phyloP scores from a whole-genome alignment of 1,140 invertebrate species.

The Schlechtendalia chinensis region DNA sequence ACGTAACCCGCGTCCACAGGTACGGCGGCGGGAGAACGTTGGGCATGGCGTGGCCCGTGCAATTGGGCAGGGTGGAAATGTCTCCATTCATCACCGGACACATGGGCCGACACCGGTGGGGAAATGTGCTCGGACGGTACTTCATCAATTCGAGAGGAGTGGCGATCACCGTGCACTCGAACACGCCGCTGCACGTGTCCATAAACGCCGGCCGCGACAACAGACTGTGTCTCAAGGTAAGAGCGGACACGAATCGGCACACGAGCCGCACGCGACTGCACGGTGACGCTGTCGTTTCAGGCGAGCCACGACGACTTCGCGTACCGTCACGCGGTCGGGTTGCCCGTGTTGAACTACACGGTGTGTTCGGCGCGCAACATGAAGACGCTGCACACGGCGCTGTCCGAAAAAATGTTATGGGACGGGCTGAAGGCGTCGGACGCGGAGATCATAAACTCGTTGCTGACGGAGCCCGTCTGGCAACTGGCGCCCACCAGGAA shows the following conservation, averaged over 20 bases:
- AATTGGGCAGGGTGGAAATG: conserved; percentile 68
- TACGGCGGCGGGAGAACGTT: conserved; percentile 78
- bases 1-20: conserved; percentile 63
- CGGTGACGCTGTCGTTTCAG: conserved; percentile 52
- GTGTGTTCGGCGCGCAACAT: conserved; percentile 79
- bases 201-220: conserved; percentile 63
- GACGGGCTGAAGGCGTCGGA: conserved; percentile 75
- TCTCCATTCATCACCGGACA: conserved; percentile 81
- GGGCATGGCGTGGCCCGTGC: conserved; percentile 76
- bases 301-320: conserved; percentile 75
- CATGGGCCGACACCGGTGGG: conserved; percentile 70
- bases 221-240: conserved; percentile 56
- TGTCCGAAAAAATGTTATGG: conserved; percentile 74
- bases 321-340: conserved; percentile 65
- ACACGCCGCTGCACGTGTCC: conserved; percentile 75
- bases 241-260: too few species aligned
- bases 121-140: conserved; percentile 76
- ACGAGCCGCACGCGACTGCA: neutral
- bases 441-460: conserved; percentile 68
- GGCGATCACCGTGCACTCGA: conserved; percentile 72
- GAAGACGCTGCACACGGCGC: conserved; percentile 70
- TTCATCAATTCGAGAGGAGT: conserved; percentile 83
- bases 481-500: conserved; percentile 70
- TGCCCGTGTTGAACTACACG: conserved; percentile 76
- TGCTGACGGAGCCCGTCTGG: conserved; percentile 80